Base-by-base conservation (phyloP, 2,797 vertebrate species). In the Sphenodon punctatus region DNA sequence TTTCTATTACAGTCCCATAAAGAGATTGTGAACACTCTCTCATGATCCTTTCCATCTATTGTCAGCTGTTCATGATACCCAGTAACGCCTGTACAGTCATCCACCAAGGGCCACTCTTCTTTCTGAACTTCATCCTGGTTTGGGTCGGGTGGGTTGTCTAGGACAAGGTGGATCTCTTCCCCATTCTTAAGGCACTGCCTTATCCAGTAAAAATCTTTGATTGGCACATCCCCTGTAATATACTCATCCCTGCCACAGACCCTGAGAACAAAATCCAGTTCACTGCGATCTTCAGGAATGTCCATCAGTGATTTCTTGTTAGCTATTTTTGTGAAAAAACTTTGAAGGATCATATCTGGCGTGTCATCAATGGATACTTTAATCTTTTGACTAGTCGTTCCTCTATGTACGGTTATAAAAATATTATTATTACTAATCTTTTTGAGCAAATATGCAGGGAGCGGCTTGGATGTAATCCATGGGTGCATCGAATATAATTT, bases 1-100 rank as follows among this genome's bases (percentile, higher is more conserved):
- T 97, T 99, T 71, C 98, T 96, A 89, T 98, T 97, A 75, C 99
- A 99, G 90, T 99, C 98, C 98, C 99, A 99, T 91, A 99, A 95
- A 8, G 98, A 99, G 93, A 99, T 96, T 41, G 98, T 99, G 89
- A 99, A 99, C 49, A 99, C 97, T 14, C 97, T 97, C 49, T 99
- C 98, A 0, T 99, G 98, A 94, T 99, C 98, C 88, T 99, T 99
- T 85, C 97, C 98, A 3, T 98, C 96, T 75, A 99, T 97, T 32
- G 98, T 99, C 87, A 99, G 49, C 86, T 99, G 98, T 84, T 99
- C 98, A 0, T 99, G 98, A 80, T 98, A 98, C 11, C 98, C 98
- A 27, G 98, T 97, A 7, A 98, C 97, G 51, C 98, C 98, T 0
- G 98, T 99, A 93, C 98, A 99, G 89, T 99, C 98, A 34, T 99